Evolutionary conservation across 2,888 invertebrate genomes (phyloP), one percentile per base, ranked within the genome.

Genomic region (Liopterus haemorrhoidalis): DNA sequence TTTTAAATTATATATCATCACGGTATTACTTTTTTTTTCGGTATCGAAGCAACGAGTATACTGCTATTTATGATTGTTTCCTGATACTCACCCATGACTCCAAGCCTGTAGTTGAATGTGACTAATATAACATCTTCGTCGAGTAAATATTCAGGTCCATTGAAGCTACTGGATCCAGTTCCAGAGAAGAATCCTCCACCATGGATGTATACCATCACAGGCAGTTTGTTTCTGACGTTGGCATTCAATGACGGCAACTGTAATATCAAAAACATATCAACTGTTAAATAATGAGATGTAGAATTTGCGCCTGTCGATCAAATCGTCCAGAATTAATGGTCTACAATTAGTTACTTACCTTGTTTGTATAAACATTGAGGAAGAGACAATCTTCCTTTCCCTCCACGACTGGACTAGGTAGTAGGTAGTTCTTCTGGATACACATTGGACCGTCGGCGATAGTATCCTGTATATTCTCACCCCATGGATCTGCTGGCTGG

Each of bases 111-210:
- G 49, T 70, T 67, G 50, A 72, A 59, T 5, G 70, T 70, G 1
- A 74, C 71, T 32, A 74, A 48, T 33, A 74, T 58, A 2, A 74
- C 66, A 41, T 71, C 61, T 46, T 63, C 55, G 51, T 74, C 72
- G 72, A 75, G 69, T 27, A 75, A 65, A 55, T 71, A 73, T 51
- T 73, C 69, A 0, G 75, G 72, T 2, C 74, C 74, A 19, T 66
- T 58, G 11, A 70, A 48, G 8, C 55, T 53, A 11, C 70, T 70
- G 20, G 61, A 62, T 0, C 69, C 66, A 1, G 65, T 58, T 5
- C 75, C 75, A 4, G 70, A 64, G 50, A 74, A 70, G 57, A 70
- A 74, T 8, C 69, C 75, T 0, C 75, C 75, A 27, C 72, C 74
- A 55, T 72, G 70, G 44, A 75, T 70, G 43, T 70, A 73, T 1